Base-by-base conservation (phyloP, 2,797 vertebrate genomes). In the Capromys pilorides region DNA sequence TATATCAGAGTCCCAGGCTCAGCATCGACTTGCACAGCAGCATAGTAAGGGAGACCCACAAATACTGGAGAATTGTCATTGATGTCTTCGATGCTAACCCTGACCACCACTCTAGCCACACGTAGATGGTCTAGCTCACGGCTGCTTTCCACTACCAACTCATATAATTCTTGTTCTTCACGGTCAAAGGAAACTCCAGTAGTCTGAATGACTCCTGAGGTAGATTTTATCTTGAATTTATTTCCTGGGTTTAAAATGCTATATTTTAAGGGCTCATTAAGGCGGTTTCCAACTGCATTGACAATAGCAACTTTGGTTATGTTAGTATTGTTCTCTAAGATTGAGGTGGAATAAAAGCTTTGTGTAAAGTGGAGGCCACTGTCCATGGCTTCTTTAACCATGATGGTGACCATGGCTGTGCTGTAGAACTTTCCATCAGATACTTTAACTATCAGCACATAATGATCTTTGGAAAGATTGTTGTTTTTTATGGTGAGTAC, bases 21-120 rank as follows among this genome's bases (percentile, higher is more conserved):
- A 77, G 99, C 99, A 92, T 99, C 99, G 0, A 98, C 99, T 97
- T 99, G 99, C 86, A 99, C 99, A 45, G 99, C 99, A 89, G 99
- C 99, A 2, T 99, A 99, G 97, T 99, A 99, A 0, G 99, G 99
- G 94, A 99, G 99, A 73, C 99, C 99, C 57, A 99, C 98, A 73
- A 99, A 99, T 82, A 99, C 98, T 0, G 99, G 99, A 51, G 98
- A 94, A 1, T 99, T 99, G 97, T 99, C 99, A 24, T 99, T 99
- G 86, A 99, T 98, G 93, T 99, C 99, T 93, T 99, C 99, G 19
- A 99, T 98, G 92, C 99, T 99, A 86, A 99, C 99, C 96, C 98
- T 98, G 79, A 99, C 99, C 64, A 99, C 98, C 11, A 99, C 99
- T 97, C 99, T 98, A 21, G 99, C 99, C 0, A 99, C 99, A 1